A percentile compares a stretch with the other conserved stretches of the same genome.
Evolutionary conservation across 2,797 vertebrate genomes (phyloP).

Genomic region (Myoxocephalus aenaeus): DNA sequence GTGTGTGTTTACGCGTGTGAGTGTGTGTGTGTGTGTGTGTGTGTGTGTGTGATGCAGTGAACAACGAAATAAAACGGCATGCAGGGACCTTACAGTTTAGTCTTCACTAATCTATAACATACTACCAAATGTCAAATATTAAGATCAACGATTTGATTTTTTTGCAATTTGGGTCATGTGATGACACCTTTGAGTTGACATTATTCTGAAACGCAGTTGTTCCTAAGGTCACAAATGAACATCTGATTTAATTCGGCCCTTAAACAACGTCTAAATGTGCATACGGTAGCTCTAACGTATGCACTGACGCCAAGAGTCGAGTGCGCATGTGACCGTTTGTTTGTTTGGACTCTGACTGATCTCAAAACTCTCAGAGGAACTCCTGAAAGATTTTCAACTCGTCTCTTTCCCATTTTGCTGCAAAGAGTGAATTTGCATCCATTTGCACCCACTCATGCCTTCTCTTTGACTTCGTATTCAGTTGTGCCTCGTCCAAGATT

Average conservation of each 20-base stretch:
- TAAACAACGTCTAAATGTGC: neutral
- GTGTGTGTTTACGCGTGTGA: constrained; percentile 2
- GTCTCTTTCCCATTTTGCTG: neutral
- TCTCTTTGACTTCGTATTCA: constrained; percentile 2
- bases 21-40: constrained; percentile 1
- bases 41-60: neutral
- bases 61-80: neutral
- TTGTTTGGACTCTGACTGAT: neutral
- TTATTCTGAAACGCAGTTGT: neutral
- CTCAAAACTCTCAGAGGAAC: neutral
- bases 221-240: neutral
- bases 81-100: neutral
- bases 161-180: neutral
- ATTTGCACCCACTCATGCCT: neutral
- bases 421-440: neutral
- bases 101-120: constrained; percentile 14
- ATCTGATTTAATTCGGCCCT: neutral
- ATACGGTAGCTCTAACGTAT: neutral
- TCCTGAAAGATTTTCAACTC: neutral
- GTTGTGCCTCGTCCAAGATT: neutral
- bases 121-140: neutral
- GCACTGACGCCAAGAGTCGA: neutral
- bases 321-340: neutral
- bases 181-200: neutral
- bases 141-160: neutral